phyloP scores from a whole-genome alignment of 64 coral and sea anemone species.

The Montipora cactus region DNA sequence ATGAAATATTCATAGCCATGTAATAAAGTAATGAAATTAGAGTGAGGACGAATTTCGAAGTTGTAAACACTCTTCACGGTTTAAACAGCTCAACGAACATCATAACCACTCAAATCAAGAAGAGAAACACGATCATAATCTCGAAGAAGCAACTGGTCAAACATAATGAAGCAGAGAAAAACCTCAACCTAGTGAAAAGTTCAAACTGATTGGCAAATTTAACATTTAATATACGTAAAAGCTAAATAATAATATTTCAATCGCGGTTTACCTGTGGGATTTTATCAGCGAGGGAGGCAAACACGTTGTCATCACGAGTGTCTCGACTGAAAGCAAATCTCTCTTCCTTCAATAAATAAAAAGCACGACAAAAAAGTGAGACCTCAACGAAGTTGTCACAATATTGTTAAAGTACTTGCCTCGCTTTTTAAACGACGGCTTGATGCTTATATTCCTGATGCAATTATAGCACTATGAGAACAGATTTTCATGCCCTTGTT shows the following conservation, averaged over 20 bases:
- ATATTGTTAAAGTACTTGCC: not conserved
- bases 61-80: too few species aligned
- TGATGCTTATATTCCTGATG: not conserved
- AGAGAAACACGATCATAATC: too few species aligned
- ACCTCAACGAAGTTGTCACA: not conserved
- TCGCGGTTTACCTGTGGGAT: slow-evolving; percentile 2
- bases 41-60: not conserved
- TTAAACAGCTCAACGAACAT: too few species aligned
- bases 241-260: not conserved
- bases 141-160: too few species aligned
- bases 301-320: slow-evolving; percentile 38
- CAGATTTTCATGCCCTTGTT: not conserved
- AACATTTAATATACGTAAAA: too few species aligned
- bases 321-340: slow-evolving; percentile 48
- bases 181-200: too few species aligned
- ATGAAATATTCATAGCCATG: not conserved
- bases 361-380: not conserved
- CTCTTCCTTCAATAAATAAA: slow-evolving; percentile 21
- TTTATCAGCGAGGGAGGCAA: slow-evolving; percentile 20
- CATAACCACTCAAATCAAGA: too few species aligned
- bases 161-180: too few species aligned
- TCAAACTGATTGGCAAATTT: too few species aligned
- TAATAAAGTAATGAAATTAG: not conserved
- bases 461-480: not conserved
- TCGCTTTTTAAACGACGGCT: not conserved